Evolutionary conservation across 53 echinoderm and acorn worm genomes (phyloP).

Genomic region (Zoroaster sp.): DNA sequence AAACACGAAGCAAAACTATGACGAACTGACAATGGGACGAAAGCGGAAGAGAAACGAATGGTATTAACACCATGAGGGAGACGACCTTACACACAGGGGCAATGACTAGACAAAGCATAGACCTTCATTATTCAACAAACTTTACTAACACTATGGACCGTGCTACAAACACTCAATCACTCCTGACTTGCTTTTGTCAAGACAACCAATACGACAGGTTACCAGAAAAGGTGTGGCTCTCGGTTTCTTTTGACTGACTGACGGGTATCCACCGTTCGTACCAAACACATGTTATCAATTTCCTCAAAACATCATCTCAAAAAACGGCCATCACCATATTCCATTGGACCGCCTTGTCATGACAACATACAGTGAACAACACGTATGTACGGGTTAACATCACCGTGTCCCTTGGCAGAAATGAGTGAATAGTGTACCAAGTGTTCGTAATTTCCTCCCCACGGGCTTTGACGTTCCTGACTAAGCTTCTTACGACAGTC

Average conservation of each 20-base stretch:
- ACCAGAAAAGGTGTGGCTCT: constrained; percentile 3
- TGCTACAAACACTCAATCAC: background rate
- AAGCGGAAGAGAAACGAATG: background rate
- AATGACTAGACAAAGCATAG: background rate
- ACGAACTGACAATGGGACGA: background rate
- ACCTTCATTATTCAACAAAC: background rate
- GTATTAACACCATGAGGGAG: background rate
- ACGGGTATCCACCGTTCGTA: constrained; percentile 1
- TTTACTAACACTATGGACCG: background rate
- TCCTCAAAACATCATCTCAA: constrained; percentile 16
- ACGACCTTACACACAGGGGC: background rate
- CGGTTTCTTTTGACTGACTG: background rate
- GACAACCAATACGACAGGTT: background rate
- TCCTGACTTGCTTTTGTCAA: background rate
- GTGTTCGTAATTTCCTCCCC: constrained; percentile 45
- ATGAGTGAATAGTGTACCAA: constrained; percentile 1
- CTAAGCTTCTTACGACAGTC: background rate
- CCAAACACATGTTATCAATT: constrained; percentile 46
- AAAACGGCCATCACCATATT: background rate
- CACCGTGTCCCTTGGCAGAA: background rate
- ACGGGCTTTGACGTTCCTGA: background rate
- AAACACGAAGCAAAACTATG: background rate
- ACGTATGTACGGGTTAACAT: background rate
- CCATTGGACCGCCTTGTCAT: background rate
- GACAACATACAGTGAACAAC: background rate